These are phyloP conservation scores for Nanorana parkeri DNA, from an alignment of 2,113 vertebrate species.

Conservation along the genomic window DNA sequence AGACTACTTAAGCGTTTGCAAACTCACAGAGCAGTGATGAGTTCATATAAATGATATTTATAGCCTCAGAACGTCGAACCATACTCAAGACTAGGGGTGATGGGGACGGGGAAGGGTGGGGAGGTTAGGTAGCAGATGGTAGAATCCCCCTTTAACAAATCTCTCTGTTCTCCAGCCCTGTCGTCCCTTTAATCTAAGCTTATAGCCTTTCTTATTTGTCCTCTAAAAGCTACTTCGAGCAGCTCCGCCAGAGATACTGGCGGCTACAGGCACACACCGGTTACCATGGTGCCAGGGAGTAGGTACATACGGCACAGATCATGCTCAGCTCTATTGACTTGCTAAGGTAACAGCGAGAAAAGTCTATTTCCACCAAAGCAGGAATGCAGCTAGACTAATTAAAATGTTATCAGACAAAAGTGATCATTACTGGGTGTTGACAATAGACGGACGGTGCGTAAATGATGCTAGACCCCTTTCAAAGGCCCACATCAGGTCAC, in stretches of 20 bases:
- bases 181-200: background rate
- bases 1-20: too few relatives aligned
- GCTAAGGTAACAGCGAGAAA: slow-evolving; percentile 35
- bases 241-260: slow-evolving; percentile 17
- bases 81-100: too few relatives aligned
- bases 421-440: background rate
- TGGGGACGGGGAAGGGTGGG: too few relatives aligned
- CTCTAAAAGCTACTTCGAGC: slow-evolving; percentile 10
- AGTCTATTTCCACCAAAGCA: slow-evolving; percentile 32
- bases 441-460: background rate
- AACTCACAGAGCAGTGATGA: too few relatives aligned
- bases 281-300: slow-evolving; percentile 43
- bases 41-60: too few relatives aligned
- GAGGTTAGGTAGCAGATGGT: too few relatives aligned
- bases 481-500: background rate
- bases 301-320: slow-evolving; percentile 25
- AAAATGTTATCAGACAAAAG: slow-evolving; percentile 29
- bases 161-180: too few relatives aligned
- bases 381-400: slow-evolving; percentile 14
- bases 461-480: background rate
- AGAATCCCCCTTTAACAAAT: too few relatives aligned
- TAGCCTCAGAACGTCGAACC: too few relatives aligned
- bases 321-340: slow-evolving; percentile 31
- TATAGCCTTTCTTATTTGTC: background rate
- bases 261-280: slow-evolving; percentile 15